Conservation (phyloP, 2,888 invertebrate species). For the Lordiphosa fenestrarum region DNA sequence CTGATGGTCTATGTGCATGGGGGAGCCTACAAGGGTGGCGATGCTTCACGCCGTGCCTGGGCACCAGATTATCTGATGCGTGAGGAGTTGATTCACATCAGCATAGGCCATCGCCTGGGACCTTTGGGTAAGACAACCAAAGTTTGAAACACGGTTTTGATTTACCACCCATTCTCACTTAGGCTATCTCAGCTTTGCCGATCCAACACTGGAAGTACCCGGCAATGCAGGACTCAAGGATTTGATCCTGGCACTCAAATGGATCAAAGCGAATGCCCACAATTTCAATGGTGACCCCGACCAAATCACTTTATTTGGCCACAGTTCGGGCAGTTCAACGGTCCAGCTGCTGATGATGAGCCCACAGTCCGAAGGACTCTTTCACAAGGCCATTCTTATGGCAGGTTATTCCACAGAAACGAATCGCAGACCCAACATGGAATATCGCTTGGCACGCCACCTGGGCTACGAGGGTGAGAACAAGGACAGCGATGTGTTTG, state of each 20-base stretch:
- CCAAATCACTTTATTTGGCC: conserved; percentile 81
- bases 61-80: conserved; percentile 80
- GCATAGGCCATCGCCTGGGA: conserved; percentile 80
- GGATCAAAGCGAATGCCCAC: conserved; percentile 80
- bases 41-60: conserved; percentile 59
- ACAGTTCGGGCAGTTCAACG: conserved; percentile 80
- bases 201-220: conserved; percentile 79
- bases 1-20: conserved; percentile 69
- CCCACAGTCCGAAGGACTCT: conserved; percentile 78
- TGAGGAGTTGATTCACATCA: conserved; percentile 78
- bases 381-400: conserved; percentile 75
- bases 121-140: conserved; percentile 62
- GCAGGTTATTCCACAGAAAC: conserved; percentile 51
- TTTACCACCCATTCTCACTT: background rate
- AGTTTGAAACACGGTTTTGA: no score
- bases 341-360: conserved; percentile 80
- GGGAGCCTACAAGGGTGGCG: conserved; percentile 49
- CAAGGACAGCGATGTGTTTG: conserved; percentile 49
- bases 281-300: conserved; percentile 81
- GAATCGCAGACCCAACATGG: conserved; percentile 39
- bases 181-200: conserved; percentile 81
- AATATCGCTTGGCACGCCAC: conserved; percentile 65
- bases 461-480: conserved; percentile 74
- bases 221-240: conserved; percentile 82
- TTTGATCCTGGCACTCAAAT: conserved; percentile 80